Conservation (phyloP, 2,888 invertebrate genomes). For the Polyploca ridens region DNA sequence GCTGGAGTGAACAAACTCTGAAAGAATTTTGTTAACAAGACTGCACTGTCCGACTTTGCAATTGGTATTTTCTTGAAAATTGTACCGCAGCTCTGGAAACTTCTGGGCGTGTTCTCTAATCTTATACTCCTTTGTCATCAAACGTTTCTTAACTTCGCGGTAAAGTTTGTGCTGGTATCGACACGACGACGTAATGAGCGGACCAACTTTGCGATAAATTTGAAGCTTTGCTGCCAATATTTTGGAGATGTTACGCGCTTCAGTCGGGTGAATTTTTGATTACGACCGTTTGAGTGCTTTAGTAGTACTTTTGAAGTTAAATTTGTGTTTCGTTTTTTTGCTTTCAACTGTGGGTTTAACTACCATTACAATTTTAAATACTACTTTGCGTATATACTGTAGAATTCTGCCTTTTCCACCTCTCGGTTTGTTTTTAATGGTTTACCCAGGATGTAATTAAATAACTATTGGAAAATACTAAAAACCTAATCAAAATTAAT, state of each 20-base stretch:
- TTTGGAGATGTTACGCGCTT: slow-evolving; percentile 2
- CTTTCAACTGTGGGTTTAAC: not conserved
- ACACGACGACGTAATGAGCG: slow-evolving; percentile 9
- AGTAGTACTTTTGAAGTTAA: not conserved
- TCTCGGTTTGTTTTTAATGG: too few relatives aligned
- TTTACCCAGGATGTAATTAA: too few relatives aligned
- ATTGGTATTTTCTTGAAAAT: slow-evolving; percentile 40
- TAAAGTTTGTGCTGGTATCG: slow-evolving; percentile 20
- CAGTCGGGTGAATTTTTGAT: slow-evolving; percentile 6
- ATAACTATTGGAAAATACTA: too few relatives aligned
- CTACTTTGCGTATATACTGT: too few relatives aligned
- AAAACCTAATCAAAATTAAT: too few relatives aligned
- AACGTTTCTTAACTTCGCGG: slow-evolving; percentile 25
- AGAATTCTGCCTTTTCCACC: too few relatives aligned
- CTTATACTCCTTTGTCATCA: slow-evolving; percentile 28
- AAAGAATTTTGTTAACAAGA: slow-evolving; percentile 39
- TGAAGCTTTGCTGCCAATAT: slow-evolving; percentile 7
- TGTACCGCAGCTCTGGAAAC: slow-evolving; percentile 28
- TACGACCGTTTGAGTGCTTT: not conserved
- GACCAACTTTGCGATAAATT: slow-evolving; percentile 12
- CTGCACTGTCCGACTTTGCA: slow-evolving; percentile 27
- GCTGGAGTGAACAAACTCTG: slow-evolving; percentile 24
- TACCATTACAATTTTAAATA: too few relatives aligned
- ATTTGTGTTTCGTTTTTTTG: not conserved
- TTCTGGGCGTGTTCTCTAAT: slow-evolving; percentile 25